Base-by-base conservation (phyloP, 2,888 invertebrate genomes). In the Agriopis marginaria region DNA sequence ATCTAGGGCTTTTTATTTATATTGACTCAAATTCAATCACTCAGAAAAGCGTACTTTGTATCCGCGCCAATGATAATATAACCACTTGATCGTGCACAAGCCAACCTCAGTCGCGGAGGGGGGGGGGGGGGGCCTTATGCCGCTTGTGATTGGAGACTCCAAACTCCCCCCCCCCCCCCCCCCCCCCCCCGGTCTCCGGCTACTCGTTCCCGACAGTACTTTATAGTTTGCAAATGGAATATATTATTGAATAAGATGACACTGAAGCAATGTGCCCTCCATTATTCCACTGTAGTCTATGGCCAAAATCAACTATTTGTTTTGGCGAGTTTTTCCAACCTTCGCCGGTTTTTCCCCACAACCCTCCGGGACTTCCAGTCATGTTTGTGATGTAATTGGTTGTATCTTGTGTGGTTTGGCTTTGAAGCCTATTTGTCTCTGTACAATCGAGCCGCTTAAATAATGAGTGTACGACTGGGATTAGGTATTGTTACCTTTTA, bases 231-330 rank as follows among this genome's bases (percentile, higher is more conserved):
- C 32, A 32, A 14, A 51, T 14, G 51, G 9, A 51, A 51, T 42
- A 12, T 11, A 11, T 23, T 23, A 23, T 23, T 23, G 0, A 12
- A 47, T 12, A n/a, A 47, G 12, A 47, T 23, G 3, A 7, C 10
- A 23, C 5, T 0, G 11, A 17, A 51, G 51, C 8, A 17, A 23
- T 51, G 39, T 8, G 40, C 9, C 56, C 42, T 44, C 14, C 6
- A 44, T 50, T 50, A 0, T 39, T 39, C 14, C 40, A 49, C 60
- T 40, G 9, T 17, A 39, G 49, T 32, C 47, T 14, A 60, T 32
- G 32, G 32, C 3, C 32, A 50, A 60, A 73, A 75, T 75, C 75
- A 73, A 75, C 75, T 75, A 72, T 71, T 74, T 72, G 67, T 71
- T 75, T 69, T 69, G 65, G 23, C 17, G 61, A 62, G 23, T 62